phyloP scores from a whole-genome alignment of 1,140 invertebrate genomes.

The Brachionus manjavacas region DNA sequence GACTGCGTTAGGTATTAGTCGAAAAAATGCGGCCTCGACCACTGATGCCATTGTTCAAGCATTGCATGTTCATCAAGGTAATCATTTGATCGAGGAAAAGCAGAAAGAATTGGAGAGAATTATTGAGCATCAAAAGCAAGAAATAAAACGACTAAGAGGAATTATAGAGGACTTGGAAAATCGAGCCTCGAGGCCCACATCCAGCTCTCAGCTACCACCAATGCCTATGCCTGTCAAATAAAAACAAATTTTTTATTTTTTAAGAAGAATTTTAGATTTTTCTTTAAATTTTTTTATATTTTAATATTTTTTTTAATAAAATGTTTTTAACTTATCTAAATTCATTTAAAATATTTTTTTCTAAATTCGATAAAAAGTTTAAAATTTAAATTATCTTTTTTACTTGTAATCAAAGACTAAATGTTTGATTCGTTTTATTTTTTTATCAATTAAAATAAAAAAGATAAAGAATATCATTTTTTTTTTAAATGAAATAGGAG shows the following conservation, averaged over 20 bases:
- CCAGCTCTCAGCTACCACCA: conserved; percentile 29
- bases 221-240: conserved; percentile 41
- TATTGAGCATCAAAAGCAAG: conserved; percentile 54
- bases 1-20: conserved; percentile 64
- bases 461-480: too few species aligned
- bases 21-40: conserved; percentile 43
- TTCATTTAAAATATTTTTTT: not conserved
- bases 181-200: conserved; percentile 13
- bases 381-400: not conserved
- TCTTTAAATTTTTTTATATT: not conserved
- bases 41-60: conserved; percentile 41
- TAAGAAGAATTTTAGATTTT: not conserved
- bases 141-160: conserved; percentile 51
- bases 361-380: too few species aligned
- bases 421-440: not conserved
- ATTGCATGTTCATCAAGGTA: conserved; percentile 35
- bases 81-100: conserved; percentile 38
- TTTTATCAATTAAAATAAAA: not conserved
- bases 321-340: not conserved
- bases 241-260: not conserved
- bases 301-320: not conserved
- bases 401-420: not conserved
- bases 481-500: too few species aligned
- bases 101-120: conserved; percentile 33
- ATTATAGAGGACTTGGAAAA: conserved; percentile 31